A percentile compares a stretch with the other conserved stretches of the same genome.
Evolutionary conservation across 2,113 vertebrate genomes (phyloP).

Genomic region (Sphaerodactylus townsendi): DNA sequence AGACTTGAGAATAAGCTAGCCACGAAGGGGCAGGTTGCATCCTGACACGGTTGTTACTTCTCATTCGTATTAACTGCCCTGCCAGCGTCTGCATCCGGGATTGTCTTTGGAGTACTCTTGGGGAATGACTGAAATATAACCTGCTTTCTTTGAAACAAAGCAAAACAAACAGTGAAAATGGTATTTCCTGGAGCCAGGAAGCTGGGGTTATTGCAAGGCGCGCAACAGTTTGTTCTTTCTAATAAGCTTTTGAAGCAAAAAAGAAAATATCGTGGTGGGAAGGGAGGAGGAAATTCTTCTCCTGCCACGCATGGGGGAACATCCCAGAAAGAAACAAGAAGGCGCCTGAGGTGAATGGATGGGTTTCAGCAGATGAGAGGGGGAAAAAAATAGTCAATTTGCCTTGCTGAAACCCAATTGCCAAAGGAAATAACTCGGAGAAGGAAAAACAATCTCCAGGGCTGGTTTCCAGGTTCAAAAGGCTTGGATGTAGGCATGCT

Average conservation of each 20-base stretch:
- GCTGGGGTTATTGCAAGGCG: not conserved
- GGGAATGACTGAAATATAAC: not conserved
- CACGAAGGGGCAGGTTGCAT: not conserved
- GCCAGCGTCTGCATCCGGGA: not conserved
- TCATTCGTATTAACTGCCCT: not conserved
- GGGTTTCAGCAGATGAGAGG: not conserved
- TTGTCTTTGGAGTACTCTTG: not conserved
- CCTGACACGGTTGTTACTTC: not conserved
- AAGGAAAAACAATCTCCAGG: not conserved
- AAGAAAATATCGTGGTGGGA: not conserved
- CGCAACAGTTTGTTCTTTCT: not conserved
- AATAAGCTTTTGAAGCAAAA: not conserved
- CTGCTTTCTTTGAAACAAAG: not conserved
- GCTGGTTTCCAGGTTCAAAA: not conserved
- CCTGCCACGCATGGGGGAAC: not conserved
- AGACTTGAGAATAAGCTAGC: not conserved
- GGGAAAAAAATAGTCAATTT: not conserved
- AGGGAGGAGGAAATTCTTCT: not conserved
- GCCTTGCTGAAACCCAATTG: not conserved
- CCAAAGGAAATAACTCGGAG: not conserved
- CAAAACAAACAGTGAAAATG: conserved; percentile 7
- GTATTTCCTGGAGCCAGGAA: not conserved
- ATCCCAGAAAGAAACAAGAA: too few species aligned
- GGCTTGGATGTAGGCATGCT: too few species aligned
- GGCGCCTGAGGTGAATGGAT: not conserved